phyloP scores from a whole-genome alignment of 2,888 invertebrate genomes.

The Brenthis daphne region DNA sequence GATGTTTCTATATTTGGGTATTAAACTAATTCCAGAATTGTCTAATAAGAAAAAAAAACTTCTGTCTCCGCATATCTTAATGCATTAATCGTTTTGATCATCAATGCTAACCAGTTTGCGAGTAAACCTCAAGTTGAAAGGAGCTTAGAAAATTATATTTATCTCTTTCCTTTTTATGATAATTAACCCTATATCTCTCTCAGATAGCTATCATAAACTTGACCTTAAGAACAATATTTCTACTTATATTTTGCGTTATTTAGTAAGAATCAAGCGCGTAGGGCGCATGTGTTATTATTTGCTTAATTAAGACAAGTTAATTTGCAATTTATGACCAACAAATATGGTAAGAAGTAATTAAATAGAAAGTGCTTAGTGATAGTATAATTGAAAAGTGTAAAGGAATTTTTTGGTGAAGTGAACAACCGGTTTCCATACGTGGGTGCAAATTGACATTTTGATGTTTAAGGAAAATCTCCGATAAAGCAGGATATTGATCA shows the following conservation, averaged over 20 bases:
- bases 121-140: conserved; percentile 44
- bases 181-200: conserved; percentile 45
- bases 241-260: conserved; percentile 52
- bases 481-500: background rate
- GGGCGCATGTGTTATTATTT: conserved; percentile 48
- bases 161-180: conserved; percentile 45
- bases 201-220: conserved; percentile 65
- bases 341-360: conserved; percentile 31
- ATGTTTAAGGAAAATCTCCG: conserved; percentile 5
- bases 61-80: conserved; percentile 17
- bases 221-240: conserved; percentile 57
- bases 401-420: background rate
- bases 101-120: conserved; percentile 63
- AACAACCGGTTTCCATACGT: background rate
- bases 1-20: background rate
- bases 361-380: background rate
- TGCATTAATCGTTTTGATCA: conserved; percentile 50
- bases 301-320: background rate
- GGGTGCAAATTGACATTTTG: background rate
- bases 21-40: conserved; percentile 1
- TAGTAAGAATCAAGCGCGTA: conserved; percentile 50
- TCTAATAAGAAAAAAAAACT: conserved; percentile 25
- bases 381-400: background rate
- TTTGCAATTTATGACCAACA: conserved; percentile 19
- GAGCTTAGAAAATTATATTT: conserved; percentile 41